Evolutionary conservation across 2,797 vertebrate species (phyloP).

Genomic region (Philypnodon macrostomus): DNA sequence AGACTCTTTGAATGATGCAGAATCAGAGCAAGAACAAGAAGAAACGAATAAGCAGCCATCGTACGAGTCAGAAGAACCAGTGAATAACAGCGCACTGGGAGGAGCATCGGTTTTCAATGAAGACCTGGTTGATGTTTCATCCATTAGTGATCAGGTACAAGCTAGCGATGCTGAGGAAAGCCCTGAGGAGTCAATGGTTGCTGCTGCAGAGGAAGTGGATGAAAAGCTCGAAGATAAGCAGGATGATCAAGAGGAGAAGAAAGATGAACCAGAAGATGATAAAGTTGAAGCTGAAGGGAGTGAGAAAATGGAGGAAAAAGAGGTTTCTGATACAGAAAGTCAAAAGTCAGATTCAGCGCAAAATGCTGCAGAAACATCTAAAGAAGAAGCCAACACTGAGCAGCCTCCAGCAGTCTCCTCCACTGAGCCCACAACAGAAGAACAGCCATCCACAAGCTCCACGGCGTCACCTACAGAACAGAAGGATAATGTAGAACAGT

Average conservation of each 20-base stretch:
- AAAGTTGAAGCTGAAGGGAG: constrained; percentile 17
- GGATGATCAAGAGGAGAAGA: constrained; percentile 23
- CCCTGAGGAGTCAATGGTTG: constrained; percentile 50
- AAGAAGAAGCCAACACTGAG: constrained; percentile 29
- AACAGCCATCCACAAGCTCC: constrained; percentile 32
- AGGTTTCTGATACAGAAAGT: constrained; percentile 18
- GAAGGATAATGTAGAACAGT: constrained; percentile 24
- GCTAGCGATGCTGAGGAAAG: constrained; percentile 51
- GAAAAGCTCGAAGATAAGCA: constrained; percentile 22
- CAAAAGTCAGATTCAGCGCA: constrained; percentile 3
- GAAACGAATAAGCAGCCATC: constrained; percentile 38
- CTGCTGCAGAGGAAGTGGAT: constrained; percentile 30
- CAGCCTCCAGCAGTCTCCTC: constrained; percentile 41
- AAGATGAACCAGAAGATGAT: constrained; percentile 20
- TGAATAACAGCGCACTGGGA: constrained; percentile 51
- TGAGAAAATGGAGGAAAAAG: constrained; percentile 23
- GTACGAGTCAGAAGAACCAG: constrained; percentile 38
- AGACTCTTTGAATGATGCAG: constrained; percentile 44
- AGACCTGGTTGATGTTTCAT: constrained; percentile 51
- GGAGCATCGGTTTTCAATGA: constrained; percentile 58
- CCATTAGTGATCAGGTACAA: constrained; percentile 44
- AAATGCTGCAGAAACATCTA: constrained; percentile 31
- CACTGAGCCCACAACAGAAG: constrained; percentile 16
- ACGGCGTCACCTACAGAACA: constrained; percentile 29
- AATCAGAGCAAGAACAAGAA: constrained; percentile 30